phyloP scores from a whole-genome alignment of 2,888 invertebrate species.

The Meloe dianella region DNA sequence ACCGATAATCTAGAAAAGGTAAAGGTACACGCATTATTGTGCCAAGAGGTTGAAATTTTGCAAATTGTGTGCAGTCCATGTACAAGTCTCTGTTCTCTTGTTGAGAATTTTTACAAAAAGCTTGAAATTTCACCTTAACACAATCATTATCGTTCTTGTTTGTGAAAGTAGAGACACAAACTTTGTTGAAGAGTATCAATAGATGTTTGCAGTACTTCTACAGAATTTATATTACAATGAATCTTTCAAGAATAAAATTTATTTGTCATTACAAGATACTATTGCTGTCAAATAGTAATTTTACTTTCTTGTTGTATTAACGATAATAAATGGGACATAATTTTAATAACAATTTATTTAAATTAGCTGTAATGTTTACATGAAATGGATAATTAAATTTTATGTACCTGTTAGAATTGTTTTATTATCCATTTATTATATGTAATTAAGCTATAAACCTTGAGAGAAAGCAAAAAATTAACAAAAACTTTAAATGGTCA shows the following conservation, averaged over 20 bases:
- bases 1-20: neutral
- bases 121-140: too few species aligned
- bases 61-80: too few species aligned
- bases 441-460: neutral
- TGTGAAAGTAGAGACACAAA: too few species aligned
- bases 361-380: neutral
- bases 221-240: neutral
- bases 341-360: neutral
- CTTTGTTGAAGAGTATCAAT: neutral
- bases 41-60: too few species aligned
- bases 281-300: neutral
- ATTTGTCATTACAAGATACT: neutral
- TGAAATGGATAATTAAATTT: neutral
- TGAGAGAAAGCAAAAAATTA: neutral
- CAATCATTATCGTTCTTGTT: too few species aligned
- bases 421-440: neutral
- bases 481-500: neutral
- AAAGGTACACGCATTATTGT: too few species aligned
- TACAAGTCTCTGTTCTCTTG: too few species aligned
- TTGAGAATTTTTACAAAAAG: too few species aligned
- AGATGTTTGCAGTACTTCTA: neutral
- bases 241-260: neutral
- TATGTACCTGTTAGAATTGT: neutral
- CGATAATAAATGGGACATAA: neutral
- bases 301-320: neutral